Conservation (phyloP, 2,888 invertebrate species). For the Drosophila histrio region DNA sequence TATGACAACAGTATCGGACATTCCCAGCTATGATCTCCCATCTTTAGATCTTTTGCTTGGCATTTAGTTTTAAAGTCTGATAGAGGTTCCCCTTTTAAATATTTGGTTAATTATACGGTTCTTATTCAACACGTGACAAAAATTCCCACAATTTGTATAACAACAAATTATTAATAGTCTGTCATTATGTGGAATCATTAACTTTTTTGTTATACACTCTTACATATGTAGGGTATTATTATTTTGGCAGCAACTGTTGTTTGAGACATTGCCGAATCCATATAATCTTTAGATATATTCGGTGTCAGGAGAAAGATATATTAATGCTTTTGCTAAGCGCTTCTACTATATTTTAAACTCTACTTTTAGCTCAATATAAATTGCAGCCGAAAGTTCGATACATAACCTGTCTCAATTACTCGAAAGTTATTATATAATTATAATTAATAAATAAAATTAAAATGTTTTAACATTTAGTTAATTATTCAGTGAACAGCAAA, state of each 20-base stretch:
- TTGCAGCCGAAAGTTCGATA: no score
- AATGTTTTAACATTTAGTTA: no score
- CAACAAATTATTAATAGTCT: background rate
- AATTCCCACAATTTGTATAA: constrained; percentile 4
- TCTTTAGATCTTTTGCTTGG: background rate
- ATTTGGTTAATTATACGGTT: background rate
- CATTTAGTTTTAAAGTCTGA: background rate
- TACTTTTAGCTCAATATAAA: no score
- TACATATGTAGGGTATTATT: constrained; percentile 1
- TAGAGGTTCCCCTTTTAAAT: background rate
- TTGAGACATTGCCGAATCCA: background rate
- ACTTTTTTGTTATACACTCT: background rate
- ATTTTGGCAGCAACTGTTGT: background rate
- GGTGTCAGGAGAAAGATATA: no score
- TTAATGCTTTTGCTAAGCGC: no score
- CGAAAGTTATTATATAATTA: no score
- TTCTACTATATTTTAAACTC: no score
- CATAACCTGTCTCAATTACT: no score
- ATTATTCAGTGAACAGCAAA: no score
- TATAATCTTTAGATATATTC: background rate
- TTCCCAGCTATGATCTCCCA: background rate
- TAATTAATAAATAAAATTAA: no score
- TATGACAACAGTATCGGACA: background rate
- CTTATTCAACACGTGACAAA: background rate
- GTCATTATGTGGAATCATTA: constrained; percentile 5